Evolutionary conservation across 2,797 vertebrate species (phyloP), one percentile per base, ranked within the genome.

Genomic region (Brotula barbata): DNA sequence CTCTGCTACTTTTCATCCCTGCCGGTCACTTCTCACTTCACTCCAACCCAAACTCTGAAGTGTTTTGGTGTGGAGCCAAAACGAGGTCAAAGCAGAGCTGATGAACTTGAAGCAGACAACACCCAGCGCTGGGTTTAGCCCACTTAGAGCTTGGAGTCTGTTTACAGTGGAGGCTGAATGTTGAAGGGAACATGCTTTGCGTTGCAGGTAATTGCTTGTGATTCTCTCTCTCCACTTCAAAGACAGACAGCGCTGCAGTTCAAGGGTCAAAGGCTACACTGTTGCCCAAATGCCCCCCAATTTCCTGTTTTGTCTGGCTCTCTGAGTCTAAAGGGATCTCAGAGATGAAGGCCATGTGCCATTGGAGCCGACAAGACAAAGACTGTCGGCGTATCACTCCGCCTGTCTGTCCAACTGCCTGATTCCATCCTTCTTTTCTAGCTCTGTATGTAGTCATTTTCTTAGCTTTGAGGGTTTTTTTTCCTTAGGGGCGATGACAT

Each of bases 271-370:
- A 89, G 85, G 81, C 85, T 87, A 75, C 55, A 80, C 80, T 64
- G 70, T 77, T 85, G 87, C 84, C 82, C 85, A 79, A 84, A 78
- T 82, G 78, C 84, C 83, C 88, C 80, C 81, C 73, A 80, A 80
- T 87, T 91, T 91, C 91, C 91, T 92, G 90, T 91, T 90, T 86
- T 77, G 87, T 86, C 85, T 88, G 75, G 68, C 63, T 59, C 50
- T 40, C 42, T 41, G 60, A 70, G 73, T 74, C 75, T 52, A 70
- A 82, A 78, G 45, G 66, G 63, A 82, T 54, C 61, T 53, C 33
- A 76, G 71, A 80, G 53, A 68, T 56, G 59, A 86, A 48, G 71
- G 60, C 71, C 59, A 31, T 23, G 63, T 65, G 68, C 66, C 71
- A 55, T 20, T 72, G 59, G 61, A 73, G 58, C 64, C 75, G 43